Evolutionary conservation across 2,888 invertebrate species (phyloP).

Genomic region (Nemoura dubitans): DNA sequence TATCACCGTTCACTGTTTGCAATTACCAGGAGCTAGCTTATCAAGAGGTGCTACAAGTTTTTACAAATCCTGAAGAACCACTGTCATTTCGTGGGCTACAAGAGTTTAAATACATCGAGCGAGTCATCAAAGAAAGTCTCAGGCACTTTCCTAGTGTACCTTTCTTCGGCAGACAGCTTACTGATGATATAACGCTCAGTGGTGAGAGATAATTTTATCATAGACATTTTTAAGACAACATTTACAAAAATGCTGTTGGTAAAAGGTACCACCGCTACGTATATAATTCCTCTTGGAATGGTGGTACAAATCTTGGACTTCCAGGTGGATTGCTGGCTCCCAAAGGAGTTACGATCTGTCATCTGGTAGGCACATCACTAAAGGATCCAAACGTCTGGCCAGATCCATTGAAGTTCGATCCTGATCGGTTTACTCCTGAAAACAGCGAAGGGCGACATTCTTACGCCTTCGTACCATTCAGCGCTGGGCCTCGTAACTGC

Average conservation of each 20-base stretch:
- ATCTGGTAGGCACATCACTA: neutral
- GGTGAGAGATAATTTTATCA: neutral
- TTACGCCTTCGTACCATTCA: neutral
- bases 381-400: neutral
- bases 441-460: conserved; percentile 16
- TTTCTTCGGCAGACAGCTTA: conserved; percentile 49
- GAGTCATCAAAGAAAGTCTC: conserved; percentile 74
- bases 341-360: neutral
- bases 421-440: conserved; percentile 16
- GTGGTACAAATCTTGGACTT: too few species aligned
- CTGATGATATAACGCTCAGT: conserved; percentile 48
- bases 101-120: conserved; percentile 73
- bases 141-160: conserved; percentile 74
- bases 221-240: too few species aligned
- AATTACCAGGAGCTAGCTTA: conserved; percentile 60
- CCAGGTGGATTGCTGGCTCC: neutral
- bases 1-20: too few species aligned
- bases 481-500: conserved; percentile 7
- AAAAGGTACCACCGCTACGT: too few species aligned
- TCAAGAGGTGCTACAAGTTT: conserved; percentile 63
- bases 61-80: conserved; percentile 61
- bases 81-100: conserved; percentile 67
- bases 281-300: too few species aligned
- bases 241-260: too few species aligned
- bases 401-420: conserved; percentile 25